Evolutionary conservation across 2,888 invertebrate genomes (phyloP).

Genomic region (Ichneumon xanthorius): DNA sequence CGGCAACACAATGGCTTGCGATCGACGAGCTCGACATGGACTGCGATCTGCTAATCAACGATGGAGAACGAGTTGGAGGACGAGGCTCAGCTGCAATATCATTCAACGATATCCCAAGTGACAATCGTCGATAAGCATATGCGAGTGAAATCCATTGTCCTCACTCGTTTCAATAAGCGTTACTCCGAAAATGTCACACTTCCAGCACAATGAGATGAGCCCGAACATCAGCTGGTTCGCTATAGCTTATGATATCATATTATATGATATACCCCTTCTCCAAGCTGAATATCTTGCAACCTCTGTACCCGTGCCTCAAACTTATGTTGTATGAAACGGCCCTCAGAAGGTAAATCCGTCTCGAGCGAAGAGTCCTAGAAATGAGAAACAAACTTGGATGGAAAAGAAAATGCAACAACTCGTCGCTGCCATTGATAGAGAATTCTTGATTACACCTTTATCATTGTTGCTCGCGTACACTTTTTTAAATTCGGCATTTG

Average conservation of each 20-base stretch:
- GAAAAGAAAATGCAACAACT: neutral
- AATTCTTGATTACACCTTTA: slow-evolving; percentile 69
- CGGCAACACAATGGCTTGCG: slow-evolving; percentile 97
- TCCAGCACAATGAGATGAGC: slow-evolving; percentile 86
- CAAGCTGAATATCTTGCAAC: slow-evolving; percentile 90
- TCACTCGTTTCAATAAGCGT: slow-evolving; percentile 99
- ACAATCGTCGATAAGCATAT: slow-evolving; percentile 90
- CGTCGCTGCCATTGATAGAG: slow-evolving; percentile 49
- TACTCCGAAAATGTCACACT: slow-evolving; percentile 94
- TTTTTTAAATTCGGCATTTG: neutral
- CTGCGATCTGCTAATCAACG: slow-evolving; percentile 95
- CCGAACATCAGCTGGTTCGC: slow-evolving; percentile 88
- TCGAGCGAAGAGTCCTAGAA: slow-evolving; percentile 73
- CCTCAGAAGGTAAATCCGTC: slow-evolving; percentile 83
- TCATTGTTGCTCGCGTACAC: slow-evolving; percentile 9
- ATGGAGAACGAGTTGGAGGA: slow-evolving; percentile 95
- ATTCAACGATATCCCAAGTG: slow-evolving; percentile 94
- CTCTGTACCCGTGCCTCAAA: slow-evolving; percentile 92
- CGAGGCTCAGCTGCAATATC: slow-evolving; percentile 93
- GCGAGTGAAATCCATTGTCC: slow-evolving; percentile 93
- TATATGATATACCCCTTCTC: slow-evolving; percentile 89
- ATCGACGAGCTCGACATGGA: slow-evolving; percentile 89
- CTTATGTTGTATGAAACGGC: slow-evolving; percentile 91
- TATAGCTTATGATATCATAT: slow-evolving; percentile 96
- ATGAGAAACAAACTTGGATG: neutral